phyloP scores from a whole-genome alignment of 2,888 invertebrate species.

The Synergus umbraculus region DNA sequence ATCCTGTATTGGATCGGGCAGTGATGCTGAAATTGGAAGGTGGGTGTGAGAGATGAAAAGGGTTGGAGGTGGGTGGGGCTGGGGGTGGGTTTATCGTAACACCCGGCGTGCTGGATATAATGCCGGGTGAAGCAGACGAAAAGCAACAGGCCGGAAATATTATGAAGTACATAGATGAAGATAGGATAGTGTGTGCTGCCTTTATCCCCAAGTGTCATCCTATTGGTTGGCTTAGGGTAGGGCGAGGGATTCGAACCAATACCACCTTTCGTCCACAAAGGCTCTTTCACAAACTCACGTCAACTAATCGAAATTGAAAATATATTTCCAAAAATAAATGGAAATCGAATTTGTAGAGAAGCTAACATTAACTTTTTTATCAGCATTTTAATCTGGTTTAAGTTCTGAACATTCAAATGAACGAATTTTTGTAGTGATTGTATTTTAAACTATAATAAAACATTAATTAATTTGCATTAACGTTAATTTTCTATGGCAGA shows the following conservation, averaged over 20 bases:
- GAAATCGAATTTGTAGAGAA: background rate
- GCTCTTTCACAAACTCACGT: background rate
- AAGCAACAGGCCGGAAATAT: constrained; percentile 56
- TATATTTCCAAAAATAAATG: background rate
- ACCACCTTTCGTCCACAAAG: constrained; percentile 15
- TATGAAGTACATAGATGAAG: constrained; percentile 52
- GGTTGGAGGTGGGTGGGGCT: background rate
- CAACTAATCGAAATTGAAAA: too few relatives aligned
- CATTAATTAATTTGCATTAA: too few relatives aligned
- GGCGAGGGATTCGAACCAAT: constrained; percentile 3
- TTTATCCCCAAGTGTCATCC: constrained; percentile 39
- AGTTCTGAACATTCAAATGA: too few relatives aligned
- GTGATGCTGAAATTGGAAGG: constrained; percentile 38
- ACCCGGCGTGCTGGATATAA: constrained; percentile 41
- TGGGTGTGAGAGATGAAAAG: background rate
- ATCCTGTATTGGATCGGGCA: constrained; percentile 29
- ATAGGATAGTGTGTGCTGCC: constrained; percentile 45
- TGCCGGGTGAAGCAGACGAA: constrained; percentile 40
- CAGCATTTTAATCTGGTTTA: too few relatives aligned
- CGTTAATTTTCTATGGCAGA: too few relatives aligned
- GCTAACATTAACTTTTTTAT: background rate
- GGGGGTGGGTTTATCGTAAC: constrained; percentile 34
- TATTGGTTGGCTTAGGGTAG: constrained; percentile 36
- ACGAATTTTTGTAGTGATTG: too few relatives aligned
- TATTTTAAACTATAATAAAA: too few relatives aligned